phyloP scores from a whole-genome alignment of 2,888 invertebrate genomes.

The Dimorphilus gyrociliatus region DNA sequence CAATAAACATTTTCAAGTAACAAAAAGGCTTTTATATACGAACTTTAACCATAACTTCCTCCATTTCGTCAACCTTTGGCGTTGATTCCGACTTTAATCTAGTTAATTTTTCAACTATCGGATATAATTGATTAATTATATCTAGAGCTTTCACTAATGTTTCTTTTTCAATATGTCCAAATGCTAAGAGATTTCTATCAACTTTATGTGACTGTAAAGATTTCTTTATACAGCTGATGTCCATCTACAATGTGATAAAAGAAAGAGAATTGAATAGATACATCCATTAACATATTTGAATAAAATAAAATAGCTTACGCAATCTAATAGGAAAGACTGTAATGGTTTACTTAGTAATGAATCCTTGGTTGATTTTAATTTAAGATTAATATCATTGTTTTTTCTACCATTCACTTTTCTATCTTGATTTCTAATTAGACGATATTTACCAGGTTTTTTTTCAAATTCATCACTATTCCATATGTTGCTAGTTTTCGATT shows the following conservation, averaged over 20 bases:
- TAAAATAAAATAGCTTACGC: constrained; percentile 5
- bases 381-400: constrained; percentile 21
- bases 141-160: constrained; percentile 31
- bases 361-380: constrained; percentile 28
- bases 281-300: constrained; percentile 1
- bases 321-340: constrained; percentile 8
- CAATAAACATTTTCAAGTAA: too few relatives aligned
- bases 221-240: constrained; percentile 24
- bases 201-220: constrained; percentile 21
- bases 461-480: constrained; percentile 36
- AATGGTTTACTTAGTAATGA: constrained; percentile 27
- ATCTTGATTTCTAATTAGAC: constrained; percentile 35
- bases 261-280: not conserved
- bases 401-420: constrained; percentile 15
- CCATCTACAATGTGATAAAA: constrained; percentile 18
- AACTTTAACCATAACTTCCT: too few relatives aligned
- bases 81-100: not conserved
- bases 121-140: constrained; percentile 26
- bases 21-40: too few relatives aligned
- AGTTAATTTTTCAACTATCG: not conserved
- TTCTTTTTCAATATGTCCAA: constrained; percentile 35
- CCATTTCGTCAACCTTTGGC: too few relatives aligned
- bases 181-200: constrained; percentile 29
- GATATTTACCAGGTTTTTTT: constrained; percentile 39
- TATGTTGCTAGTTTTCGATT: constrained; percentile 39